Conservation (phyloP, 2,797 vertebrate species). For the Hirundo rustica region DNA sequence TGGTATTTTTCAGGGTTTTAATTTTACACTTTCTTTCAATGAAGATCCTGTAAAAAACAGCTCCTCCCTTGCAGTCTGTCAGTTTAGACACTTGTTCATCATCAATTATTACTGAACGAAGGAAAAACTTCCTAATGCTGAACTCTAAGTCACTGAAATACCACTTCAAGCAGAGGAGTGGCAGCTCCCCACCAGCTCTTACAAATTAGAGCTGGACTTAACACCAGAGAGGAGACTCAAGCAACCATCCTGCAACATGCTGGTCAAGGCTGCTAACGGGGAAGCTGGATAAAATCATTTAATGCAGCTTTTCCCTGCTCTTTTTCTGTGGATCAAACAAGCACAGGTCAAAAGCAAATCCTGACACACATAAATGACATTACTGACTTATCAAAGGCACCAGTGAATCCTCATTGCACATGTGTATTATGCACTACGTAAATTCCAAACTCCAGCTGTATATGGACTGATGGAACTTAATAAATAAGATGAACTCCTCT, state of each 20-base stretch:
- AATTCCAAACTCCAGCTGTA: no score
- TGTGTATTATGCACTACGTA: no score
- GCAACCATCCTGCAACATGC: rapidly evolving
- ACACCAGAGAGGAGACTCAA: not conserved
- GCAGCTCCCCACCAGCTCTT: not conserved
- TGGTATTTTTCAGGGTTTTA: not conserved
- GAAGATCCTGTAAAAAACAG: not conserved
- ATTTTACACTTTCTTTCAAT: not conserved
- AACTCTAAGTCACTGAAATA: not conserved
- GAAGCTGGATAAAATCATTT: not conserved
- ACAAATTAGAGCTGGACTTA: not conserved
- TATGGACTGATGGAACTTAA: no score
- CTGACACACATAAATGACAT: no score
- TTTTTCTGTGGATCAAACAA: no score
- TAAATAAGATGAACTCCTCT: no score
- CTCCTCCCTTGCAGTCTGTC: not conserved
- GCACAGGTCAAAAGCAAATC: no score
- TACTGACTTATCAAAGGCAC: no score
- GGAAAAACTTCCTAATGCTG: not conserved
- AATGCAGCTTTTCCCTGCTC: no score
- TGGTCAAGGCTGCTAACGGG: not conserved
- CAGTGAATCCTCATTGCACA: no score
- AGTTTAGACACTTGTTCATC: constrained; percentile 23
- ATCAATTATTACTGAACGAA: constrained; percentile 15
- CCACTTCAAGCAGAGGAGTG: not conserved